Conservation (phyloP, 1,140 invertebrate species). For the Neocloeon triangulifer region DNA sequence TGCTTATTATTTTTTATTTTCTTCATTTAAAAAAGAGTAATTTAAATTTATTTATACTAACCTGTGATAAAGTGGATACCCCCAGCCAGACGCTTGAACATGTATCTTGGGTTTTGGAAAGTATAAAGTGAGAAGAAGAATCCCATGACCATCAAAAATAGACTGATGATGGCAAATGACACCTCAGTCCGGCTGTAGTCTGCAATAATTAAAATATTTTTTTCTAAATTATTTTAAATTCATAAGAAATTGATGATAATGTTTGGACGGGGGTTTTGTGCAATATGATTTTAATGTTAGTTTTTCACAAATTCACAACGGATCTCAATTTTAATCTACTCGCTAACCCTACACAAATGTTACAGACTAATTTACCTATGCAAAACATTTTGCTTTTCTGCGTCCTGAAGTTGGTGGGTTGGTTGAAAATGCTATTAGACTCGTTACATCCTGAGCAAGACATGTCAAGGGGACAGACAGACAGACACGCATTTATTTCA, state of each 20-base stretch:
- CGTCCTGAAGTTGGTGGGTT: too few species aligned
- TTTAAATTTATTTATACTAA: constrained; percentile 19
- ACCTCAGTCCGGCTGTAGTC: constrained; percentile 63
- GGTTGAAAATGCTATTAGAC: too few species aligned
- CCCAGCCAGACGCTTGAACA: constrained; percentile 68
- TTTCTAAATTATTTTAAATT: not conserved
- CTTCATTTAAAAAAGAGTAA: constrained; percentile 8
- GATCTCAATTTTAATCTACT: too few species aligned
- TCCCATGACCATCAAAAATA: constrained; percentile 57
- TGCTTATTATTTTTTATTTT: too few species aligned
- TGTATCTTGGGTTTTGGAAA: constrained; percentile 64
- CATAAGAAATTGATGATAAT: not conserved
- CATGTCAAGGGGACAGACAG: too few species aligned
- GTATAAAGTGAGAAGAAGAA: constrained; percentile 67
- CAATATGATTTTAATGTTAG: too few species aligned
- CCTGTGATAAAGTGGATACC: constrained; percentile 65
- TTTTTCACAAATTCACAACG: too few species aligned
- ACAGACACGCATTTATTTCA: too few species aligned
- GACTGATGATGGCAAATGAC: constrained; percentile 61
- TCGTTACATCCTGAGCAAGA: too few species aligned
- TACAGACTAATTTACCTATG: too few species aligned
- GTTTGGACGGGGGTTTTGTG: not conserved
- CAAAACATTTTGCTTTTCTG: too few species aligned
- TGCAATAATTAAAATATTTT: constrained; percentile 24
- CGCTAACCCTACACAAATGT: too few species aligned